These are phyloP conservation scores for Sternotherus odoratus DNA, from an alignment of 2,797 vertebrate genomes.

Conservation along the genomic window DNA sequence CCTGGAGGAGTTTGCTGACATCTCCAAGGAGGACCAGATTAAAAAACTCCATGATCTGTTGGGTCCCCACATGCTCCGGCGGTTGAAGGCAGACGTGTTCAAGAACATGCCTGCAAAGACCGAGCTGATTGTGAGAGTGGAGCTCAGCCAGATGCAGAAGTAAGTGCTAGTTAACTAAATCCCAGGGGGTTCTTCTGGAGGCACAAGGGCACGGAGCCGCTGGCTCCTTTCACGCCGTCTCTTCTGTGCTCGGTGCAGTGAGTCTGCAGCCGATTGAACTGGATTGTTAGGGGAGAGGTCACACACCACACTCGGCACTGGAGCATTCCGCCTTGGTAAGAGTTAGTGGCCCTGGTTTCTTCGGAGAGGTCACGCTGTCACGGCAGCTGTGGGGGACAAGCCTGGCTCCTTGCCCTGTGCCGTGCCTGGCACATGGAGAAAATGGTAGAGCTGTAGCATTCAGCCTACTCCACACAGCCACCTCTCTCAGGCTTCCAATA, in stretches of 20 bases:
- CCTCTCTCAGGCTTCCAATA: too few relatives aligned
- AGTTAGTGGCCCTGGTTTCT: accelerated
- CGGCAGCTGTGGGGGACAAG: not conserved
- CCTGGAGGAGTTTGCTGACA: constrained; percentile 98
- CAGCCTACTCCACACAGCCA: too few relatives aligned
- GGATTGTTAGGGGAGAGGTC: not conserved
- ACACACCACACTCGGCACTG: not conserved
- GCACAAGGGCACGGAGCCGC: not conserved
- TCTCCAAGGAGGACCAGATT: constrained; percentile 99
- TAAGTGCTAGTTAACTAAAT: constrained; percentile 70
- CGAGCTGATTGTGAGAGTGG: constrained; percentile 95
- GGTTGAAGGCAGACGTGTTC: constrained; percentile 96
- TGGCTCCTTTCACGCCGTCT: accelerated
- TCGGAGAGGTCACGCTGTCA: not conserved
- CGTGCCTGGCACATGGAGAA: accelerated
- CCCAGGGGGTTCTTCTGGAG: accelerated
- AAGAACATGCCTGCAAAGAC: constrained; percentile 99
- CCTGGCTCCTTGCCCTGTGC: not conserved
- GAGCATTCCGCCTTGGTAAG: accelerated
- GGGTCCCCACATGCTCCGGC: constrained; percentile 96
- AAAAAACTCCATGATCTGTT: constrained; percentile 97
- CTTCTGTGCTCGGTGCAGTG: accelerated
- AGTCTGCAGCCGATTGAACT: not conserved
- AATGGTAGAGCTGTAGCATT: too few relatives aligned
- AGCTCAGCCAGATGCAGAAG: constrained; percentile 99